Percentiles rank a stretch among this genome's conserved stretches.
Evolutionary conservation across 1,140 invertebrate species (phyloP).

Genomic region (Drosophila sp.): DNA sequence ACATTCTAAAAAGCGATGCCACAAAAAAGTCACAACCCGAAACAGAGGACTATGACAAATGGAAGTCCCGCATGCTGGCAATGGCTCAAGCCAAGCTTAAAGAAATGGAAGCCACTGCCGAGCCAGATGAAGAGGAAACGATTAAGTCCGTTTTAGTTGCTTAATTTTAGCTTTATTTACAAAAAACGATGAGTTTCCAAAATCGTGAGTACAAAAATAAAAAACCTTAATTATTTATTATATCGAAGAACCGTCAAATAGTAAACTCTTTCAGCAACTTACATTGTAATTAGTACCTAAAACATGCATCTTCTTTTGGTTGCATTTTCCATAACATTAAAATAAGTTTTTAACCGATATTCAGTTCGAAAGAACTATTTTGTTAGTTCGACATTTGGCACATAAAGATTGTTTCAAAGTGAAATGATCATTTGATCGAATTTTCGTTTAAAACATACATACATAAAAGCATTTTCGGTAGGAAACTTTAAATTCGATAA

Average conservation of each 20-base stretch:
- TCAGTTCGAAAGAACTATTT: no score
- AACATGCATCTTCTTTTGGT: not conserved
- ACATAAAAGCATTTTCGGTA: no score
- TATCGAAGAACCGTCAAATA: not conserved
- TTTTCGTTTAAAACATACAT: no score
- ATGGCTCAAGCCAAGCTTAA: constrained; percentile 58
- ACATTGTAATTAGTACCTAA: not conserved
- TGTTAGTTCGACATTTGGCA: no score
- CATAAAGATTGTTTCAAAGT: no score
- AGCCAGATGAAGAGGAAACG: no score
- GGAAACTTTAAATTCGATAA: no score
- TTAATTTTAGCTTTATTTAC: not conserved
- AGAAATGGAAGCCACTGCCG: constrained; percentile 20
- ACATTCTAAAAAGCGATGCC: not conserved
- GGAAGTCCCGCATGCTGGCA: constrained; percentile 71
- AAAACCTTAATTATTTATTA: constrained; percentile 14
- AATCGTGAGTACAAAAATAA: not conserved
- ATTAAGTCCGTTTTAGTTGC: not conserved
- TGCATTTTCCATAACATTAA: no score
- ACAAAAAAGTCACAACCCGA: constrained; percentile 24
- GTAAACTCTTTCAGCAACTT: not conserved
- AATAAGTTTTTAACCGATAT: not conserved
- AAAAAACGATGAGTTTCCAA: not conserved
- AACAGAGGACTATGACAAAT: constrained; percentile 74
- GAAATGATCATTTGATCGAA: no score